Evolutionary conservation across 2,113 vertebrate genomes (phyloP).

Genomic region (Choloepus hoffmanni): DNA sequence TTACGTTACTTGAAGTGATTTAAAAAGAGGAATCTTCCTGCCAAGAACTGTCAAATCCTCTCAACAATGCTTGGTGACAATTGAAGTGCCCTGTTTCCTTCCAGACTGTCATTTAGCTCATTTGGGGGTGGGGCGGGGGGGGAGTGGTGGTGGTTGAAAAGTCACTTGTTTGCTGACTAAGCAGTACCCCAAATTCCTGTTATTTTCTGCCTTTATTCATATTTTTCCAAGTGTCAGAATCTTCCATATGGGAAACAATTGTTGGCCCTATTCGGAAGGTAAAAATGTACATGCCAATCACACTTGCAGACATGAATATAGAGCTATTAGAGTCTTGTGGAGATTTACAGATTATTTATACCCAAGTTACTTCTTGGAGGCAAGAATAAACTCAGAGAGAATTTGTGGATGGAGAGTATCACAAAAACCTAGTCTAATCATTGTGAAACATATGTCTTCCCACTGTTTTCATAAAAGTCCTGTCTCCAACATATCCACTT

Average conservation of each 20-base stretch:
- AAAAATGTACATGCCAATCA: slow-evolving; percentile 54
- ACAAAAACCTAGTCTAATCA: slow-evolving; percentile 23
- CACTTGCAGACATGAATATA: background rate
- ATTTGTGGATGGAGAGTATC: background rate
- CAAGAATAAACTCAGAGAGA: background rate
- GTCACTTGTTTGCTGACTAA: slow-evolving; percentile 77
- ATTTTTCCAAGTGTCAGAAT: slow-evolving; percentile 44
- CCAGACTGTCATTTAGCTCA: slow-evolving; percentile 76
- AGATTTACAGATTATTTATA: slow-evolving; percentile 42
- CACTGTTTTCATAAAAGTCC: background rate
- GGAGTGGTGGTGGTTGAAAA: slow-evolving; percentile 73
- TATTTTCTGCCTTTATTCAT: background rate
- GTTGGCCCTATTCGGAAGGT: background rate
- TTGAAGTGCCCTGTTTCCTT: slow-evolving; percentile 74
- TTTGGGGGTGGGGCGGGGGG: slow-evolving; percentile 45
- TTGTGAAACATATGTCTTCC: background rate
- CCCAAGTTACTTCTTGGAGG: slow-evolving; percentile 19
- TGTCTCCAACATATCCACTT: background rate
- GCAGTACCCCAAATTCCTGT: slow-evolving; percentile 10
- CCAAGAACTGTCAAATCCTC: slow-evolving; percentile 58
- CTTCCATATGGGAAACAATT: slow-evolving; percentile 51
- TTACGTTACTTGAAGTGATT: slow-evolving; percentile 44
- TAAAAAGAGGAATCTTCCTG: slow-evolving; percentile 53
- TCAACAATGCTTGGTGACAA: slow-evolving; percentile 68
- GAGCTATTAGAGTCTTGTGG: background rate